Evolutionary conservation across 2,888 invertebrate genomes (phyloP), one percentile per base, ranked within the genome.

Genomic region (Heliconius charithonia): DNA sequence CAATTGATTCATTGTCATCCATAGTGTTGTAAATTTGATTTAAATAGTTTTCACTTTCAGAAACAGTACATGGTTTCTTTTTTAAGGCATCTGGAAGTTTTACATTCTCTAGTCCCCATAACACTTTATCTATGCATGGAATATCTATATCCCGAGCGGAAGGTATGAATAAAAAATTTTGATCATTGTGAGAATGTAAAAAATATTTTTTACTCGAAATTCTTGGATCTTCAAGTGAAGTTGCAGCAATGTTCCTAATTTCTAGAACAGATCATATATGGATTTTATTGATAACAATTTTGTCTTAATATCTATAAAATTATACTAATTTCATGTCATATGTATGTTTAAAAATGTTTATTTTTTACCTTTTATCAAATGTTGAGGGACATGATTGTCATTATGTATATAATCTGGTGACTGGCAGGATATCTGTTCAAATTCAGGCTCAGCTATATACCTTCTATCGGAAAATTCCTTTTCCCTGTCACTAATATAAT

Each of bases 201-300:
- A 87, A 63, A 85, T 93, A 93, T 79, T 87, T 91, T 62, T 86
- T 88, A 85, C 90, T 92, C 27, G 83, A 83, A 66, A 86, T 78
- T 84, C 94, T 89, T 12, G 94, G 94, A 82, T 94, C 94, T 70
- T 91, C 92, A 29, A 90, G 84, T 13, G 87, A 83, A 37, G 82
- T 83, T 72, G 82, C 81, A 76, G 91, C 87, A 51, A 86, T 89
- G 45, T 83, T 77, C 84, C 82, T 90, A 72, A 93, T 92, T 90
- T 93, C 94, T 94, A 87, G 62, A 90, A 92, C 77, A 74, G 29
- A 72, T 67, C 4, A 51, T 51, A 72, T 51, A 72, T 37, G 32
- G 4, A 73, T 27, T 13, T 65, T 77, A 56, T 65, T 63, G 41
- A 63, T 37, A 45, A 45, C 19, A 69, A 62, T 41, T 67, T 69